Evolutionary conservation across 2,797 vertebrate genomes (phyloP), one percentile per base, ranked within the genome.

Genomic region (Triplophysa yarkandensis): DNA sequence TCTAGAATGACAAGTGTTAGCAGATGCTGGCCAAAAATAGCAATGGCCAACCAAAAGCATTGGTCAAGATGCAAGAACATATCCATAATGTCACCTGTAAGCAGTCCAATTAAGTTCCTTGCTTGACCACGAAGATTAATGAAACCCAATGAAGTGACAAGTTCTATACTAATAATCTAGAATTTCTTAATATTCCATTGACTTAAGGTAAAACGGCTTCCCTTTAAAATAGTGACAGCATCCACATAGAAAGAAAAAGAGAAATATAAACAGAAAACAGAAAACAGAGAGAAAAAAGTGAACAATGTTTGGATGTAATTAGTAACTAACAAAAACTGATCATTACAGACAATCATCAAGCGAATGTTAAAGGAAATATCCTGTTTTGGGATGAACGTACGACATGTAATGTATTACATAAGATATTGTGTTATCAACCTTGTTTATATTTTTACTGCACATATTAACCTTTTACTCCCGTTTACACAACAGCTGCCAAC

Each of bases 371-470:
- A 65, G 43, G 70, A 80, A 80, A 28, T 32, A 55, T 19, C 61
- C 14, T 25, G n/a, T 62, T 64, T 50, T 13, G 70, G 77, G 62
- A 43, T 48, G 76, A 83, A 84, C 80, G 81, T 84, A 84, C 82
- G 85, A 52, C 21, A 23, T n/a, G n/a, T n/a, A n/a, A n/a, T n/a
- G 28, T 48, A 86, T 91, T 91, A 84, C 83, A 85, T 86, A 90
- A 91, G 70, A 82, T 74, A 89, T 85, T 83, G 79, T 81, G 87
- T 84, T 85, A 90, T 87, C 86, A 66, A 81, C 74, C 64, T 60
- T 86, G 85, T 89, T 89, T 88, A 79, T 86, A 82, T 84, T 86
- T 82, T 80, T 34, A 73, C 77, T 85, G 84, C 64, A 77, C 75
- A 82, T 82, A 88, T 80, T 65, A 82, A 84, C 80, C 77, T 88